Evolutionary conservation across 2,888 invertebrate species (phyloP), one percentile per base, ranked within the genome.

Genomic region (Eupeodes luniger): DNA sequence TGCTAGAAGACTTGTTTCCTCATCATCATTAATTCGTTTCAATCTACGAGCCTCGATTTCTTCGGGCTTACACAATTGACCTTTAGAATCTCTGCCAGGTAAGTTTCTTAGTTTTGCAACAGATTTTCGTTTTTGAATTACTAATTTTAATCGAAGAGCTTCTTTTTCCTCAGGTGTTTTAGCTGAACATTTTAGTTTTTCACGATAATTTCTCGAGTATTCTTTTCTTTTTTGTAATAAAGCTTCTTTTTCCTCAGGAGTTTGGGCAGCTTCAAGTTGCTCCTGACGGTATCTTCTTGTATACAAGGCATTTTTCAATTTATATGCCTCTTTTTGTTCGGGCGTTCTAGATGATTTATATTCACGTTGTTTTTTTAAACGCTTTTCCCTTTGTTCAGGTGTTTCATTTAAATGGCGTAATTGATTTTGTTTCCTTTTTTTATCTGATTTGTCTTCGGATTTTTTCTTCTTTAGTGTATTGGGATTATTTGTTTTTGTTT

Each of bases 101-200:
- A 66, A 9, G 7, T 69, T 53, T 40, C 7, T 51, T 11, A 69
- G 40, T 19, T 69, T 69, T n/a, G n/a, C 53, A n/a, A 69, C 9
- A 4, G 69, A 69, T 69, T 10, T 69, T 7, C 69, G 36, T 40
- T 69, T 69, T 40, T 69, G 16, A 36, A 16, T 36, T 16, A 53
- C 36, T 16, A 53, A 11, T 55, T 69, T 69, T 4, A 69, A n/a
- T 69, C 69, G 36, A 4, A 69, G 53, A 9, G 53, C 51, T 53
- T 69, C 69, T 53, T 16, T 53, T 53, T 69, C 53, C 16, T 69
- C 69, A 1, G 51, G 53, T 40, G 69, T 69, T 53, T 69, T 69
- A 40, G 69, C 69, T 40, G 11, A 16, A 12, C 11, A 36, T 40
- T 16, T 36, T 0, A n/a, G 0, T 69, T 69, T 16, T 55, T 69